Evolutionary conservation across 1,140 invertebrate genomes (phyloP).

Genomic region (Diplogasteroides magnus): DNA sequence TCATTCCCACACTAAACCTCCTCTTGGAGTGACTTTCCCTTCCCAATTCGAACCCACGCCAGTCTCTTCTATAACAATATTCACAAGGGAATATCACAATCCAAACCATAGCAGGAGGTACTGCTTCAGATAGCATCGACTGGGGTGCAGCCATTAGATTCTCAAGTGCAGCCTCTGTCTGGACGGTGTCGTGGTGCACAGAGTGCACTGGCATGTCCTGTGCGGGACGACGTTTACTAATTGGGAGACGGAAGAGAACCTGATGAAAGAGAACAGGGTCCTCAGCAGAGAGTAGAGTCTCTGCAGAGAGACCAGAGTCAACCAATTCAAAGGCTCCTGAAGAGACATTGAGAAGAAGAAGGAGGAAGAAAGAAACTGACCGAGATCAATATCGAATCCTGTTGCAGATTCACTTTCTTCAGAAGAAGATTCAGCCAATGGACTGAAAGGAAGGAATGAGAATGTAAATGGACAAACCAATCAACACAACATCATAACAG

Average conservation of each 20-base stretch:
- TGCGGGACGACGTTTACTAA: no score
- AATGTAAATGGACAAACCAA: background rate
- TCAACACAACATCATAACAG: no score
- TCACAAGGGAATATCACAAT: no score
- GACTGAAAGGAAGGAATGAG: constrained; percentile 10
- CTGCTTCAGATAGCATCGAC: constrained; percentile 42
- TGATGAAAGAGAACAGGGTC: constrained; percentile 41
- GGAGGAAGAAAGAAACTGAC: no score
- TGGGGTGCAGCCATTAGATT: constrained; percentile 53
- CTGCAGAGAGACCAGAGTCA: constrained; percentile 48
- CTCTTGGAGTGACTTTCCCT: no score
- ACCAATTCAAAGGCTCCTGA: constrained; percentile 54
- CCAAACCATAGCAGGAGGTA: constrained; percentile 54
- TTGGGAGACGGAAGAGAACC: background rate
- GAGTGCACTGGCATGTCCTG: constrained; percentile 53
- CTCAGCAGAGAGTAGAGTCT: constrained; percentile 46
- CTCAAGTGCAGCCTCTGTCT: constrained; percentile 54
- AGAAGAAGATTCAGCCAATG: constrained; percentile 30
- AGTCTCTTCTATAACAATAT: no score
- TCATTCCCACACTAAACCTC: no score
- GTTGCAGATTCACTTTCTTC: constrained; percentile 25
- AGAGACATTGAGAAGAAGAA: no score
- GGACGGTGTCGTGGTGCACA: constrained; percentile 55
- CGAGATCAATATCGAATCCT: constrained; percentile 49
- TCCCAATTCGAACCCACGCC: no score